These are phyloP conservation scores for Acropternis orthonyx DNA, from an alignment of 2,797 vertebrate species.

Conservation along the genomic window DNA sequence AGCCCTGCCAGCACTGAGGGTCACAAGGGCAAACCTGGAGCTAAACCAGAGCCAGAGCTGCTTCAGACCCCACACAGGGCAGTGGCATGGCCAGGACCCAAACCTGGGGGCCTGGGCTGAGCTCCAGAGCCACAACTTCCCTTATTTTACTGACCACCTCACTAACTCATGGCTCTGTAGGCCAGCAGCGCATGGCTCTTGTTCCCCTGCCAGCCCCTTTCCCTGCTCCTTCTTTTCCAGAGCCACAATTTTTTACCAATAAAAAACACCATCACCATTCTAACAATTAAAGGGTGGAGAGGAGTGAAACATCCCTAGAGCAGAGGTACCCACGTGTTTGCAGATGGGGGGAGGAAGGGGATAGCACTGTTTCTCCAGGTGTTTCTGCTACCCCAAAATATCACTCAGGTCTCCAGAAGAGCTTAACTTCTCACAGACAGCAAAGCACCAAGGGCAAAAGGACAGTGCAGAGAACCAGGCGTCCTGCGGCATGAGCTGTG, in stretches of 20 bases:
- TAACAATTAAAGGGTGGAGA: background rate
- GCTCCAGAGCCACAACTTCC: background rate
- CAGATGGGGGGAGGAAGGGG: background rate
- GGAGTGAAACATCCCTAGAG: background rate
- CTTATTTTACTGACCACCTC: background rate
- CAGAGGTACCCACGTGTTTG: background rate
- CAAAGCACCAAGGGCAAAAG: conserved; percentile 4
- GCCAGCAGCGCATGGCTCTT: background rate
- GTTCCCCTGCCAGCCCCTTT: background rate
- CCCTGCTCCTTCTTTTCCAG: background rate
- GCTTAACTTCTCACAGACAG: background rate
- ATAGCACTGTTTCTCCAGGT: background rate
- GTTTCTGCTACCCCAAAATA: background rate
- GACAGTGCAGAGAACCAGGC: background rate
- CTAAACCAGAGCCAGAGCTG: background rate
- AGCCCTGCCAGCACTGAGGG: background rate
- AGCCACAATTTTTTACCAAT: background rate
- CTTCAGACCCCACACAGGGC: rapidly evolving
- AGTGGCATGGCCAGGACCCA: rapidly evolving
- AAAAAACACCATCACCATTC: background rate
- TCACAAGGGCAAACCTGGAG: background rate
- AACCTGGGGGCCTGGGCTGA: background rate
- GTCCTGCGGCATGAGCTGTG: rapidly evolving
- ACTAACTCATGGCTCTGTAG: background rate
- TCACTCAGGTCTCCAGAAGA: background rate